These are phyloP conservation scores for Drosophila nr. medialis DNA, from an alignment of 2,888 invertebrate species.

Conservation along the genomic window DNA sequence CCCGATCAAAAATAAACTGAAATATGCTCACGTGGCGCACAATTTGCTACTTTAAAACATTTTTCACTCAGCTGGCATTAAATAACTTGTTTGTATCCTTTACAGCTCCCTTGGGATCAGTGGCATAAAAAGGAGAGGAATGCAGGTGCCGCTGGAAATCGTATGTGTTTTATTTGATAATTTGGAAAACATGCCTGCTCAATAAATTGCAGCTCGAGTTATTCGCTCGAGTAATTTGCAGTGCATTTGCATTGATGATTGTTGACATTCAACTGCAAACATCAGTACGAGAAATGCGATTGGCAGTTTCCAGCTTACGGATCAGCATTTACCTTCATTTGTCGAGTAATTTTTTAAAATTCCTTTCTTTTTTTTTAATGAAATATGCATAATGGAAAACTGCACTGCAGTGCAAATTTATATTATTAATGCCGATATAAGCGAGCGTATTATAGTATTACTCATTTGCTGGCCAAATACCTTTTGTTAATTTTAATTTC, in stretches of 20 bases:
- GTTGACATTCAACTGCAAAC: conserved; percentile 75
- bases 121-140: not conserved
- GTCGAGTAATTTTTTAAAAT: not conserved
- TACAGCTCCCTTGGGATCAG: not conserved
- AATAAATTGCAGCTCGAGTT: conserved; percentile 41
- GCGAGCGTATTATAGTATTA: conserved; percentile 57
- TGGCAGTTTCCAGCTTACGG: conserved; percentile 49
- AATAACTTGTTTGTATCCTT: conserved; percentile 5
- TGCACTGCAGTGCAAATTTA: conserved; percentile 52
- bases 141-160: not conserved
- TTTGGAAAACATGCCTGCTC: conserved; percentile 21
- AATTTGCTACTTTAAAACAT: conserved; percentile 32
- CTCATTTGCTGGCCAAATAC: conserved; percentile 59
- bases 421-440: conserved; percentile 64
- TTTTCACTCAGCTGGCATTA: conserved; percentile 19
- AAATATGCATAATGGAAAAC: conserved; percentile 40
- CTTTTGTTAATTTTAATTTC: conserved; percentile 76
- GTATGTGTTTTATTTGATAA: conserved; percentile 20
- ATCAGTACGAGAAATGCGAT: conserved; percentile 42
- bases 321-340: conserved; percentile 9
- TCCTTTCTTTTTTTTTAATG: conserved; percentile 10
- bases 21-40: conserved; percentile 34
- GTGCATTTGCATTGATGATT: conserved; percentile 76
- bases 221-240: conserved; percentile 52
- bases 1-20: conserved; percentile 55